phyloP scores from a whole-genome alignment of 2,888 invertebrate genomes.

The Agonopterix alstromeriana region DNA sequence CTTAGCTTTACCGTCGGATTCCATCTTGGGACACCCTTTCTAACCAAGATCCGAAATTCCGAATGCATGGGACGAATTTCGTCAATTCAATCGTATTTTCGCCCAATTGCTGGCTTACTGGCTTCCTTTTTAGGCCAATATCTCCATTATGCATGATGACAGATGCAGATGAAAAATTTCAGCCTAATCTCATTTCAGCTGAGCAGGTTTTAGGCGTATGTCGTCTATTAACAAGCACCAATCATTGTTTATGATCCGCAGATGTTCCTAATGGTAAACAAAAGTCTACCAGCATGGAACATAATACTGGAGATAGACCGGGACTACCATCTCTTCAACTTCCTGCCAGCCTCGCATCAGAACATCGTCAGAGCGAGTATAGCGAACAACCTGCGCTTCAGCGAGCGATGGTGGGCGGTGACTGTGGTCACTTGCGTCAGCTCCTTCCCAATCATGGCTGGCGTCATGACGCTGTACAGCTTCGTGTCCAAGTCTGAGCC shows the following conservation, averaged over 20 bases:
- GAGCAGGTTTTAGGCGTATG: no score
- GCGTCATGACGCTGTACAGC: slow-evolving; percentile 25
- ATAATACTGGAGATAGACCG: slow-evolving; percentile 38
- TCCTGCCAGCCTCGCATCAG: slow-evolving; percentile 15
- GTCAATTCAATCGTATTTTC: no score
- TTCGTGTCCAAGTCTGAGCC: slow-evolving; percentile 23
- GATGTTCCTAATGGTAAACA: slow-evolving; percentile 37
- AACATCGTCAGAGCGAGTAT: slow-evolving; percentile 17
- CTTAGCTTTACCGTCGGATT: no score
- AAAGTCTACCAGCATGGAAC: slow-evolving; percentile 20
- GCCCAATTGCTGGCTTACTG: no score
- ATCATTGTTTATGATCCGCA: slow-evolving; percentile 11
- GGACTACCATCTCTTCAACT: slow-evolving; percentile 31
- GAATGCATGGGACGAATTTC: no score
- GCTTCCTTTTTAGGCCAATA: no score
- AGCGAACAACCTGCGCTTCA: slow-evolving; percentile 23
- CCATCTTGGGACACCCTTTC: no score
- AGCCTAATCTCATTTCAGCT: no score
- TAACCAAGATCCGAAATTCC: no score
- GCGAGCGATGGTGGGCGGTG: slow-evolving; percentile 32
- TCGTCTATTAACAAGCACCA: no score
- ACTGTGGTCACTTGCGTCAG: slow-evolving; percentile 23
- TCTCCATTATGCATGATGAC: no score
- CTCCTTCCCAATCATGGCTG: slow-evolving; percentile 36
- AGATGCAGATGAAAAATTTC: no score